phyloP scores from a whole-genome alignment of 1,140 invertebrate genomes.

The Pogonomyrmex barbatus region DNA sequence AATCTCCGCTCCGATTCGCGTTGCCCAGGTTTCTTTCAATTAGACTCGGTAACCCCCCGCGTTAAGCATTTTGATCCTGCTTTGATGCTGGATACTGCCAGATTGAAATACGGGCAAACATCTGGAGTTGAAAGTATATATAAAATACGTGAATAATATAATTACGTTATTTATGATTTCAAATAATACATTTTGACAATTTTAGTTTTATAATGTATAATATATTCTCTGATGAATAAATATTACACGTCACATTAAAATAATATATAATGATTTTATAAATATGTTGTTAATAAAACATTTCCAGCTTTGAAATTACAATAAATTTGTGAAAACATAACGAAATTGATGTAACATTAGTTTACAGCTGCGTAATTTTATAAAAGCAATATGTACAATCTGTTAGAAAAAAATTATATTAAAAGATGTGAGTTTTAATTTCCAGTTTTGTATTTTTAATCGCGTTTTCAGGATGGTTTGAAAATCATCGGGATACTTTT shows the following conservation, averaged over 20 bases:
- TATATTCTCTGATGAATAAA: background rate
- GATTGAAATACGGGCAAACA: conserved; percentile 1
- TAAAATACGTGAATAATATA: background rate
- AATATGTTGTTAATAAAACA: background rate
- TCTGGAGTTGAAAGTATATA: background rate
- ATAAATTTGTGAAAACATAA: background rate
- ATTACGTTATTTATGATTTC: conserved; percentile 8
- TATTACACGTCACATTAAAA: background rate
- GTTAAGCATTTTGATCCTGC: conserved; percentile 35
- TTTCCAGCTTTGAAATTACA: background rate
- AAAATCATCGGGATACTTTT: background rate
- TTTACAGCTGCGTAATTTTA: background rate
- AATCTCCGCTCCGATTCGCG: conserved; percentile 43
- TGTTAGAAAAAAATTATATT: background rate
- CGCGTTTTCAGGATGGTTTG: background rate
- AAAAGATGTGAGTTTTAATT: background rate
- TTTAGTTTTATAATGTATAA: background rate
- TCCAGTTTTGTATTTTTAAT: background rate
- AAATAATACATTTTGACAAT: background rate
- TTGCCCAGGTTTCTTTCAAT: conserved; percentile 51
- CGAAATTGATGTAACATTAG: background rate
- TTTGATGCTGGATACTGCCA: conserved; percentile 22
- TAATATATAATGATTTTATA: background rate
- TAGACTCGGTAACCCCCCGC: conserved; percentile 19
- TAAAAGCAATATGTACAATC: background rate